Evolutionary conservation across 2,888 invertebrate genomes (phyloP), one percentile per base, ranked within the genome.

Genomic region (Zeuzera pyrina): DNA sequence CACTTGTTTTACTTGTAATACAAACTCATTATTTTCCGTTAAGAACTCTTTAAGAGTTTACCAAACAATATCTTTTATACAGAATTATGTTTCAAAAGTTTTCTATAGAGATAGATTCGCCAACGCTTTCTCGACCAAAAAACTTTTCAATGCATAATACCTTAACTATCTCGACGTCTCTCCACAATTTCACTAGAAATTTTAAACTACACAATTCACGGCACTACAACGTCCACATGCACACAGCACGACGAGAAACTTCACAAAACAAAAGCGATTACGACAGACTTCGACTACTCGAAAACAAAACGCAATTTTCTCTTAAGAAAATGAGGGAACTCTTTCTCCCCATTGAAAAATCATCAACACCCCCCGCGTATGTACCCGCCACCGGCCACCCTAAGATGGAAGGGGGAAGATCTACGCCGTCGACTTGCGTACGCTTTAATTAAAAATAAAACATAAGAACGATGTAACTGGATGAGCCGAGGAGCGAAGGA

Each of bases 361-460:
- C 81, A 81, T 81, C 81, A 83, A 81, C 81, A 79, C 83, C 79
- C 78, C 70, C 76, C 72, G 70, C 72, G 78, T 78, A 69, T 77
- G 78, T 71, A 76, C 77, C 57, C 52, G 38, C 43, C 67, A 52
- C 48, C 50, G 45, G 37, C 63, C 61, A 46, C 56, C 59, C 59
- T 57, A 43, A 34, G 41, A 42, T 66, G 65, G 68, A n/a, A n/a
- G 62, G 68, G 58, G 57, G 56, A 74, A 79, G 81, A 79, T 77
- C 78, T 78, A 78, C 78, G 74, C 78, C 70, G 74, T 63, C 81
- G 76, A 81, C 81, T 83, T 83, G 83, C 83, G 83, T 83, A 83
- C 81, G 83, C 81, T 83, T 83, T 83, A 83, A 83, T 83, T 83
- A 83, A 83, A 83, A 83, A 83, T 83, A 83, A 83, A 83, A 83